Evolutionary conservation across 53 echinoderm and acorn worm genomes (phyloP).

Genomic region (Paracentrotus lividus): DNA sequence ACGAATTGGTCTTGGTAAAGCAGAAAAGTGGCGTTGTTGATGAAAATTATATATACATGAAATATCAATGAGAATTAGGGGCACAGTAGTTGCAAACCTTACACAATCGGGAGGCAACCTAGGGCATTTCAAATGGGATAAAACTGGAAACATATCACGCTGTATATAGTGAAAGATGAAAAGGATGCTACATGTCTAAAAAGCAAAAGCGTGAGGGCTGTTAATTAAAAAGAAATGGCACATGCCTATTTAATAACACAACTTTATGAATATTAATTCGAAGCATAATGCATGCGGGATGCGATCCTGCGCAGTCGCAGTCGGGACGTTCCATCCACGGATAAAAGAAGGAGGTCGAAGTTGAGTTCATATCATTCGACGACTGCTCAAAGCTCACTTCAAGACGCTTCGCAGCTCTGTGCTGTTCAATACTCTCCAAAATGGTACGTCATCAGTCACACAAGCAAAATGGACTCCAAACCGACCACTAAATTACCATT

Average conservation of each 20-base stretch:
- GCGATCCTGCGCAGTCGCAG: background rate
- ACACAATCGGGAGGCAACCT: no score
- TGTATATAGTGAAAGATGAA: no score
- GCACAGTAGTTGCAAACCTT: no score
- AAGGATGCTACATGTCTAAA: no score
- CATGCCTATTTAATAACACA: background rate
- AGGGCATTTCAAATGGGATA: no score
- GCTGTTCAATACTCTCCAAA: background rate
- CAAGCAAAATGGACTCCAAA: no score
- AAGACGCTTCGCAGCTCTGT: conserved; percentile 55
- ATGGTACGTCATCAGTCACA: conserved; percentile 33
- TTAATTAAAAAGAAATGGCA: background rate
- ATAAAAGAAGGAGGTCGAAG: conserved; percentile 20
- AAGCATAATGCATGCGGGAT: background rate
- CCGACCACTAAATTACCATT: no score
- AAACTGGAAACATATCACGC: no score
- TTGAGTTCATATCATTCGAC: conserved; percentile 1
- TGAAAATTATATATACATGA: no score
- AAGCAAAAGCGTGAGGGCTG: background rate
- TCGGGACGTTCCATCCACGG: background rate
- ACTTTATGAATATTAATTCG: background rate
- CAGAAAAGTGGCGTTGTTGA: no score
- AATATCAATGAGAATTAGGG: no score
- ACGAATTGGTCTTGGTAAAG: background rate
- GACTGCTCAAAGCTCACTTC: conserved; percentile 64